Conservation (phyloP, 2,113 vertebrate genomes). For the Solea senegalensis region DNA sequence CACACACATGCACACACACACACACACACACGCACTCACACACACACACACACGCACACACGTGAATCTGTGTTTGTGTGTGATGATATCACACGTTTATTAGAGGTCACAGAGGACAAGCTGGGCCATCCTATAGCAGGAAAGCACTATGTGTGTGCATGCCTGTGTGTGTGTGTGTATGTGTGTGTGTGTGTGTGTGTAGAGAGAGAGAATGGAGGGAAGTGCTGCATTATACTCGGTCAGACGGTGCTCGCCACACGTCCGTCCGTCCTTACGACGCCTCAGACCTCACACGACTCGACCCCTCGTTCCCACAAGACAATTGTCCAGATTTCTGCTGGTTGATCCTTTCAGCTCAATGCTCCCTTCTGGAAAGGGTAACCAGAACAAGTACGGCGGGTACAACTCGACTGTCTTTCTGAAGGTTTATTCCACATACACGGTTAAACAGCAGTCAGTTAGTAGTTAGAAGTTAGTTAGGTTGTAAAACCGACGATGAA, state of each 20-base stretch:
- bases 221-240: slow-evolving; percentile 61
- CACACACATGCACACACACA: no score
- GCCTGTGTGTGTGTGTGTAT: slow-evolving; percentile 31
- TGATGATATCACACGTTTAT: slow-evolving; percentile 54
- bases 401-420: no score
- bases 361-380: no score
- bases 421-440: no score
- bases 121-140: slow-evolving; percentile 66
- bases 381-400: no score
- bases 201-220: slow-evolving; percentile 63
- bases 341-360: no score
- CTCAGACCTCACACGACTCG: slow-evolving; percentile 43
- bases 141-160: slow-evolving; percentile 37
- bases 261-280: slow-evolving; percentile 50
- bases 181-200: slow-evolving; percentile 18
- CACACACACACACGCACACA: slow-evolving; percentile 23
- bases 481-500: no score
- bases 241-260: slow-evolving; percentile 42
- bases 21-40: slow-evolving; percentile 18
- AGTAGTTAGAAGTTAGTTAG: no score
- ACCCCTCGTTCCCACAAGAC: slow-evolving; percentile 10
- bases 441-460: no score
- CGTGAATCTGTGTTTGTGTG: slow-evolving; percentile 8
- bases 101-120: slow-evolving; percentile 60
- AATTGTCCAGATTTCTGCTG: no score